Percentiles rank a stretch among this genome's conserved stretches.
These are phyloP conservation scores for Procambarus clarkii DNA, from an alignment of 1,140 invertebrate genomes.

Conservation along the genomic window DNA sequence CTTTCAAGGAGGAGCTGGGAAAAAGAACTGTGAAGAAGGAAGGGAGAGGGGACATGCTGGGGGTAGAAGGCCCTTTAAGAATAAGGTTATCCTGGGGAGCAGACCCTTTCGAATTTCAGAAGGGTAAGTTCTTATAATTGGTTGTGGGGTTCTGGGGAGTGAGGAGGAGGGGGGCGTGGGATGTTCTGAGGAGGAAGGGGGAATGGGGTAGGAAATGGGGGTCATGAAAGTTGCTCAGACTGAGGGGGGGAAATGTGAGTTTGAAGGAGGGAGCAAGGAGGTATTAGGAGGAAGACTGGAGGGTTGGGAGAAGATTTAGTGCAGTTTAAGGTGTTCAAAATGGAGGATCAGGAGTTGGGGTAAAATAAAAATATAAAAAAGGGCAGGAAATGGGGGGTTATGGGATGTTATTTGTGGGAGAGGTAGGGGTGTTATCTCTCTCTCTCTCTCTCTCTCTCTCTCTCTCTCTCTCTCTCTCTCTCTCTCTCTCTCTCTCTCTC, in stretches of 20 bases:
- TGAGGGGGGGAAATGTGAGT: not conserved
- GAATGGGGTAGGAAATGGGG: not conserved
- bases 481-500: not conserved
- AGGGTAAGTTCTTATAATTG: too few species aligned
- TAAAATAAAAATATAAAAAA: too few species aligned
- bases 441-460: not conserved
- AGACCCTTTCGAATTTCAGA: too few species aligned
- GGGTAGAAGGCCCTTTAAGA: not conserved
- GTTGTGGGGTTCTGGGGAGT: not conserved
- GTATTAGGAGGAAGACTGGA: too few species aligned
- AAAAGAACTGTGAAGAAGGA: not conserved
- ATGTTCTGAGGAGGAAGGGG: not conserved
- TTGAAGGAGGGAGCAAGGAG: not conserved
- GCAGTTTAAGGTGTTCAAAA: too few species aligned
- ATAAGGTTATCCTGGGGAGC: not conserved
- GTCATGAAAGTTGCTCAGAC: too few species aligned
- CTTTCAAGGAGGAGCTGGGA: not conserved
- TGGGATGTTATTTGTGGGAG: too few species aligned
- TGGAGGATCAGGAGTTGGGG: too few species aligned
- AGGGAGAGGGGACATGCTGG: not conserved
- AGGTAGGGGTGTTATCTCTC: too few species aligned
- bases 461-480: slow-evolving; percentile 4
- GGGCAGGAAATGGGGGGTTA: too few species aligned
- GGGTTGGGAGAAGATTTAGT: not conserved
- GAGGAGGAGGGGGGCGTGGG: not conserved